Conservation (phyloP, 1,140 invertebrate species). For the Magallana angulata region DNA sequence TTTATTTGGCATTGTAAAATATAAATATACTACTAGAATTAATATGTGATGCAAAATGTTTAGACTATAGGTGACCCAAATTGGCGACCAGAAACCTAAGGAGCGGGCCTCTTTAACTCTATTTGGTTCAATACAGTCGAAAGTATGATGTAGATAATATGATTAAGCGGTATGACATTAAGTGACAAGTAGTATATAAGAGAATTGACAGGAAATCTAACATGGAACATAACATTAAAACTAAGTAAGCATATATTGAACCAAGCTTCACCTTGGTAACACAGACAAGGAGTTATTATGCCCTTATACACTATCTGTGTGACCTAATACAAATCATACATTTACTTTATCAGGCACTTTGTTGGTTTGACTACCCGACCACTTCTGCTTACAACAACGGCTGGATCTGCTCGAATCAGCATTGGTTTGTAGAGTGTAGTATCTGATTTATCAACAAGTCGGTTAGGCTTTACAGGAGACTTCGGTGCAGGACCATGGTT, state of each 20-base stretch:
- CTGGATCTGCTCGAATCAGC: not conserved
- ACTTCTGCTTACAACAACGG: not conserved
- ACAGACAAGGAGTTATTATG: conserved; percentile 14
- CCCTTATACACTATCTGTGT: conserved; percentile 24
- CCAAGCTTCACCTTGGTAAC: conserved; percentile 6
- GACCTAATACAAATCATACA: not conserved
- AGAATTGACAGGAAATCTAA: not conserved
- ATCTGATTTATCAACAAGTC: not conserved
- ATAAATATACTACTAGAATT: too few species aligned
- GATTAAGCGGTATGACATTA: not conserved
- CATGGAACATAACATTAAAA: not conserved
- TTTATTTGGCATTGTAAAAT: too few species aligned
- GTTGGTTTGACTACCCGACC: too few species aligned
- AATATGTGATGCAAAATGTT: too few species aligned
- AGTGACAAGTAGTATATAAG: not conserved
- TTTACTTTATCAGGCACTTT: not conserved
- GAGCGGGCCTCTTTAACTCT: not conserved
- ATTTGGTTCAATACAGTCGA: not conserved
- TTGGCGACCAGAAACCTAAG: too few species aligned
- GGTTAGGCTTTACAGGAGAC: not conserved
- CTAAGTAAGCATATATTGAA: conserved; percentile 3
- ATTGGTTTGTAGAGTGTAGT: not conserved
- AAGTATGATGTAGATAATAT: not conserved
- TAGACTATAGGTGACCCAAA: too few species aligned
- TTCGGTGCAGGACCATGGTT: not conserved